Evolutionary conservation across 2,888 invertebrate genomes (phyloP).

Genomic region (Cheilosia pagana): DNA sequence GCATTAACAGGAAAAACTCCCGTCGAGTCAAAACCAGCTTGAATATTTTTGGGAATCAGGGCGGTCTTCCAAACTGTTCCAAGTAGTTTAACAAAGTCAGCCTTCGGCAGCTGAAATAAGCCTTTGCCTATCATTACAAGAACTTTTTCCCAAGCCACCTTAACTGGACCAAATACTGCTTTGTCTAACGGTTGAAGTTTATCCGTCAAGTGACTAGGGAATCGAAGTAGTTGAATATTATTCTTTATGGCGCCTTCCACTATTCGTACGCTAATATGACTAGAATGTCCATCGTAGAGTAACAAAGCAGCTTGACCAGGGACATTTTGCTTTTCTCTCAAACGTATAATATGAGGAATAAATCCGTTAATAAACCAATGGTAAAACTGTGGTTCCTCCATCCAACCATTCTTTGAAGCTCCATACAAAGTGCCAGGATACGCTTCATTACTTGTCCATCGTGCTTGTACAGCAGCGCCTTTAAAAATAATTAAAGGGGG

Average conservation of each 20-base stretch:
- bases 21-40: slow-evolving; percentile 27
- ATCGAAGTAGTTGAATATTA: slow-evolving; percentile 36
- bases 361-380: slow-evolving; percentile 24
- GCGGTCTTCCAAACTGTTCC: slow-evolving; percentile 32
- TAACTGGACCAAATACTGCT: no score
- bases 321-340: background rate
- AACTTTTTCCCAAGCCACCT: no score
- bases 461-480: slow-evolving; percentile 14
- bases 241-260: slow-evolving; percentile 44
- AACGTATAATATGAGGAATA: slow-evolving; percentile 11
- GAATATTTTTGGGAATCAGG: slow-evolving; percentile 33
- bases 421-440: slow-evolving; percentile 44
- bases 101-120: slow-evolving; percentile 18
- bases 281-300: slow-evolving; percentile 41
- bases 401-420: slow-evolving; percentile 34
- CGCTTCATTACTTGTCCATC: slow-evolving; percentile 21
- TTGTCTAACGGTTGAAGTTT: no score
- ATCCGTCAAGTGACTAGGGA: no score
- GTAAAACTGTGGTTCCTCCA: slow-evolving; percentile 12
- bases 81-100: slow-evolving; percentile 21
- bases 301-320: slow-evolving; percentile 28
- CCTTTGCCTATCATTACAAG: slow-evolving; percentile 30
- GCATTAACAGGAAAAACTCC: slow-evolving; percentile 19
- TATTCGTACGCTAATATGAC: slow-evolving; percentile 54
- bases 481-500: slow-evolving; percentile 27